phyloP scores from a whole-genome alignment of 2,113 vertebrate genomes.

The Fregata magnificens region DNA sequence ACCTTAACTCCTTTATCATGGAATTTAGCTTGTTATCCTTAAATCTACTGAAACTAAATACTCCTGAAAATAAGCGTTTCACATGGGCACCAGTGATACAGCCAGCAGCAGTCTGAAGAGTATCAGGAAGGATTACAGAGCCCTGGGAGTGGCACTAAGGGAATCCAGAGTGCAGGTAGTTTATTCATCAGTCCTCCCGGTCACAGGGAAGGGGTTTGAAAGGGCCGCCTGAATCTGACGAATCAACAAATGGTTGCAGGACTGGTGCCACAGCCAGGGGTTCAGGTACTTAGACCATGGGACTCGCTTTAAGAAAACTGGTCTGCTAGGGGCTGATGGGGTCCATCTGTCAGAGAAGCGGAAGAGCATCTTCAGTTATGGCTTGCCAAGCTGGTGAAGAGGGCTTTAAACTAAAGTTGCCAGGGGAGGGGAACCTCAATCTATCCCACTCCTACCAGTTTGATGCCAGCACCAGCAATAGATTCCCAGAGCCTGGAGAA shows the following conservation, averaged over 20 bases:
- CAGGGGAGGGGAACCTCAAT: too few relatives aligned
- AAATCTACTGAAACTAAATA: not conserved
- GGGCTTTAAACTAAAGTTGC: too few relatives aligned
- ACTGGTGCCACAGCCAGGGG: not conserved
- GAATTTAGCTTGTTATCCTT: constrained; percentile 6
- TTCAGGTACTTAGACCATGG: not conserved
- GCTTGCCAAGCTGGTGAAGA: too few relatives aligned
- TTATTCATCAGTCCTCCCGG: not conserved
- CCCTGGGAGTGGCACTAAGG: not conserved
- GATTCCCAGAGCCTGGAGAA: too few relatives aligned
- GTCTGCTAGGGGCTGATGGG: not conserved
- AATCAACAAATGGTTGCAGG: not conserved
- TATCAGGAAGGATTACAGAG: not conserved
- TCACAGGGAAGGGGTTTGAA: not conserved
- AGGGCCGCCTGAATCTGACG: not conserved
- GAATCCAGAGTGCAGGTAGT: not conserved
- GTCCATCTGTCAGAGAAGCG: not conserved
- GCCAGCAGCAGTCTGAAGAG: not conserved
- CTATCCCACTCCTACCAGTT: too few relatives aligned
- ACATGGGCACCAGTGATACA: not conserved
- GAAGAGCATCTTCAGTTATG: not conserved
- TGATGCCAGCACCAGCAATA: too few relatives aligned
- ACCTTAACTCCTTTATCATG: not conserved
- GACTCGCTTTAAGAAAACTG: not conserved
- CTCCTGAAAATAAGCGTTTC: not conserved